Conservation (phyloP, 2,113 vertebrate species). For the Laticauda colubrina region DNA sequence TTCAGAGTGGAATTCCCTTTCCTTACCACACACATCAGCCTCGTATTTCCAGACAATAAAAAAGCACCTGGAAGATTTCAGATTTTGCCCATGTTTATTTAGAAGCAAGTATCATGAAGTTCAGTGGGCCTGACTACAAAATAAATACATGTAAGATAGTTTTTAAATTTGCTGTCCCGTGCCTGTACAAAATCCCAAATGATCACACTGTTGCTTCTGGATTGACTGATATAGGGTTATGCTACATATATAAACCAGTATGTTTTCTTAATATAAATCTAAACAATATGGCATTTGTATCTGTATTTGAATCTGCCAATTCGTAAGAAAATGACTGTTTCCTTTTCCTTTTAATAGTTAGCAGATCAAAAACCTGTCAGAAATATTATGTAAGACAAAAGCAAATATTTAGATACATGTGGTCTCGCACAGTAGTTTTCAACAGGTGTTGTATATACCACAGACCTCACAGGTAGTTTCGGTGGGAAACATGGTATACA, state of each 20-base stretch:
- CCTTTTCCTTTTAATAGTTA: background rate
- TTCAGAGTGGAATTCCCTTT: background rate
- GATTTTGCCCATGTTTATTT: background rate
- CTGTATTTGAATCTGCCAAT: background rate
- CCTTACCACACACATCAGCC: constrained; percentile 24
- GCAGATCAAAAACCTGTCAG: background rate
- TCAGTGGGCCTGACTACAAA: background rate
- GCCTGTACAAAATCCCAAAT: background rate
- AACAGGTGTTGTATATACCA: background rate
- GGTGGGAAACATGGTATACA: background rate
- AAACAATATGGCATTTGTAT: background rate
- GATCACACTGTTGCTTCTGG: background rate
- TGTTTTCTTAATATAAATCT: background rate
- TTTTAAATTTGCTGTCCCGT: background rate
- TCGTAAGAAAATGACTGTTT: background rate
- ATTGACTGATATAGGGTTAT: background rate
- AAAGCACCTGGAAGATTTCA: background rate
- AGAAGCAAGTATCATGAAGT: background rate
- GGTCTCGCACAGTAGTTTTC: background rate
- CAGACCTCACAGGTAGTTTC: background rate
- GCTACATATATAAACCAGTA: background rate
- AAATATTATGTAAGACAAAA: background rate
- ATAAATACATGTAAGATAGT: background rate
- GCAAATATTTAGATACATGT: background rate
- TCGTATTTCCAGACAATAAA: constrained; percentile 29